phyloP scores from a whole-genome alignment of 2,888 invertebrate species.

The Itoplectis maculator region DNA sequence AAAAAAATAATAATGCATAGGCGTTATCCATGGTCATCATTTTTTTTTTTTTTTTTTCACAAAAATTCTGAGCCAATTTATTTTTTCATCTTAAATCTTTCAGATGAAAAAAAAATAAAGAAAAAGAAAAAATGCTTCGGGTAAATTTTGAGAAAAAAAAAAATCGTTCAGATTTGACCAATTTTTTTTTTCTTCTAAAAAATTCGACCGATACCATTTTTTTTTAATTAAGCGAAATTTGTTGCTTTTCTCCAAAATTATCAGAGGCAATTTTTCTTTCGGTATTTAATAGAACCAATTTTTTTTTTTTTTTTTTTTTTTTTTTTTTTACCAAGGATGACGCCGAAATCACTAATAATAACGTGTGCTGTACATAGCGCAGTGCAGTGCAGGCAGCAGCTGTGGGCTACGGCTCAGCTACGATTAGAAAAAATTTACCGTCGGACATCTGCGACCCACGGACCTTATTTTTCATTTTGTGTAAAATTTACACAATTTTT shows the following conservation, averaged over 20 bases:
- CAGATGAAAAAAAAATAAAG: no score
- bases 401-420: conserved; percentile 84
- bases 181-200: no score
- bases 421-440: conserved; percentile 75
- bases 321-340: conserved; percentile 75
- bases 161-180: no score
- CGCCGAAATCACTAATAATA: conserved; percentile 79
- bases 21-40: conserved; percentile 76
- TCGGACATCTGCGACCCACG: conserved; percentile 60
- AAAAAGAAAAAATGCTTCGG: no score
- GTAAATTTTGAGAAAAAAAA: no score
- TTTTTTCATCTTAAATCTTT: no score
- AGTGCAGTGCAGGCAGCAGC: conserved; percentile 84
- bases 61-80: no score
- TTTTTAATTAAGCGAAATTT: no score
- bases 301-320: neutral
- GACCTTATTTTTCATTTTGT: neutral
- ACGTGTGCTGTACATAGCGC: conserved; percentile 83
- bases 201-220: no score
- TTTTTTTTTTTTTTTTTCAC: neutral
- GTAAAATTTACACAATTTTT: conserved; percentile 58
- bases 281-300: no score
- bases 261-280: no score
- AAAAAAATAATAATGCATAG: conserved; percentile 78
- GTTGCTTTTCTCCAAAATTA: no score